phyloP scores from a whole-genome alignment of 2,797 vertebrate genomes.

The Martes flavigula region DNA sequence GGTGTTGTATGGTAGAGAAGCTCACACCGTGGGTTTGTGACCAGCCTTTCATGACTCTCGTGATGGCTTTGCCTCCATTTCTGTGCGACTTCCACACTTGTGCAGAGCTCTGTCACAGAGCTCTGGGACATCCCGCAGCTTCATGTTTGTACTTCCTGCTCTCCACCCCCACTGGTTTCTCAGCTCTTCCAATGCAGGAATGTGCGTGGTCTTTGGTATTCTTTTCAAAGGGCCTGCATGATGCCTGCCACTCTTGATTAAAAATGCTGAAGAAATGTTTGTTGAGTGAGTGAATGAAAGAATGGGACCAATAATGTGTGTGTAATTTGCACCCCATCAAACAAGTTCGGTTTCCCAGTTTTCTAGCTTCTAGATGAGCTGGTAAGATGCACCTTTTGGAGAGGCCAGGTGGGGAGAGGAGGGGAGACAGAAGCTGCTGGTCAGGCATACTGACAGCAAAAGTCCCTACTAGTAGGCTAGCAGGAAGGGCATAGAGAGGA shows the following conservation, averaged over 20 bases:
- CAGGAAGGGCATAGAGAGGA: not conserved
- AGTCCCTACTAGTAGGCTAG: not conserved
- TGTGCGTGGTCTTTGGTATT: not conserved
- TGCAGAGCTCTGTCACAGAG: not conserved
- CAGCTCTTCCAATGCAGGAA: not conserved
- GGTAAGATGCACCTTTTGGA: not conserved
- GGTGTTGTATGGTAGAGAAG: not conserved
- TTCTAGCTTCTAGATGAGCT: not conserved
- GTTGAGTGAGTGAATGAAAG: not conserved
- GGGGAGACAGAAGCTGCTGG: not conserved
- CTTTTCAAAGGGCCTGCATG: not conserved
- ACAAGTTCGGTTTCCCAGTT: not conserved
- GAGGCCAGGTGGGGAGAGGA: not conserved
- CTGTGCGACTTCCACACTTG: not conserved
- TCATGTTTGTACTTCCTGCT: not conserved
- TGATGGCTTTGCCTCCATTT: not conserved
- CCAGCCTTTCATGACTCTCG: not conserved
- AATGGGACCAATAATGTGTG: not conserved
- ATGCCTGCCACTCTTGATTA: not conserved
- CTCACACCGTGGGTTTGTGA: not conserved
- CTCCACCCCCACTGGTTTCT: not conserved
- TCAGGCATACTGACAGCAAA: not conserved
- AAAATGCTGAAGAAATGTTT: not conserved
- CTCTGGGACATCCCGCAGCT: not conserved
- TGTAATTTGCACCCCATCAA: not conserved